These are phyloP conservation scores for Phrixothrix hirtus DNA, from an alignment of 2,888 invertebrate genomes.

Conservation along the genomic window DNA sequence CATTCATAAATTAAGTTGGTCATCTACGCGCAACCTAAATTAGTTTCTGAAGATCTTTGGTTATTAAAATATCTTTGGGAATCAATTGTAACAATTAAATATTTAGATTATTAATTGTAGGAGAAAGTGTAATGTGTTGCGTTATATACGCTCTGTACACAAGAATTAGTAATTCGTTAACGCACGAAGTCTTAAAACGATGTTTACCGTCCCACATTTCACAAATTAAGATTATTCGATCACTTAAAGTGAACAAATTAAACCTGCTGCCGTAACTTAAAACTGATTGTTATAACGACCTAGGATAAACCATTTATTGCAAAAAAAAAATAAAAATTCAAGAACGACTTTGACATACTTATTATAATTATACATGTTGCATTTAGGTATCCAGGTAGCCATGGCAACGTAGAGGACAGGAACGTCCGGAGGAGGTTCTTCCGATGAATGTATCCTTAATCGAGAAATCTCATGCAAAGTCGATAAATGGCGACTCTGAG, in stretches of 20 bases:
- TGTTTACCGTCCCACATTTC: too few relatives aligned
- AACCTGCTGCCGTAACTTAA: neutral
- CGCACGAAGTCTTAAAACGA: too few relatives aligned
- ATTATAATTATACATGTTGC: conserved; percentile 50
- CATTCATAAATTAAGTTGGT: too few relatives aligned
- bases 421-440: conserved; percentile 63
- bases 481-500: conserved; percentile 53
- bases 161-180: neutral
- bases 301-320: conserved; percentile 12
- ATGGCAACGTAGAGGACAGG: conserved; percentile 74
- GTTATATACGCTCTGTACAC: too few relatives aligned
- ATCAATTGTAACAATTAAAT: too few relatives aligned
- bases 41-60: too few relatives aligned
- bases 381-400: conserved; percentile 78
- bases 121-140: too few relatives aligned
- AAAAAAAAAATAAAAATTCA: neutral
- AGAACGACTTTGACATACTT: conserved; percentile 24
- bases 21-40: too few relatives aligned
- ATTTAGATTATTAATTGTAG: too few relatives aligned
- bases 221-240: too few relatives aligned
- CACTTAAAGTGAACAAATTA: neutral
- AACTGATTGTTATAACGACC: conserved; percentile 8
- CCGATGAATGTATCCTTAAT: conserved; percentile 60
- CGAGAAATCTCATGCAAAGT: conserved; percentile 66
- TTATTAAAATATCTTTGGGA: too few relatives aligned